A percentile compares a stretch with the other conserved stretches of the same genome.
phyloP scores from a whole-genome alignment of 2,888 invertebrate genomes.

The Agrotis exclamationis region DNA sequence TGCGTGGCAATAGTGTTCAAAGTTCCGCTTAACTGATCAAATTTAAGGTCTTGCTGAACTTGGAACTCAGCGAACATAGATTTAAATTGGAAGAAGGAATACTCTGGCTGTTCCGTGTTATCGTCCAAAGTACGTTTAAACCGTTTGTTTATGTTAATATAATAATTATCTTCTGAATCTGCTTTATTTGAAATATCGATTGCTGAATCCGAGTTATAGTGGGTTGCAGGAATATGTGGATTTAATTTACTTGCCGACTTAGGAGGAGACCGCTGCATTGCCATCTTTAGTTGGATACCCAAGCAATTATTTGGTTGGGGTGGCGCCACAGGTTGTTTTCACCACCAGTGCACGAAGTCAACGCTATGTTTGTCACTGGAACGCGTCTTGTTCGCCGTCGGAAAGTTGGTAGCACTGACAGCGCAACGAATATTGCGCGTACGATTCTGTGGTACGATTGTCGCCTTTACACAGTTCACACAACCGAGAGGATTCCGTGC shows the following conservation, averaged over 20 bases:
- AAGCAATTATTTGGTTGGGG: not conserved
- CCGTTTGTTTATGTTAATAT: not conserved
- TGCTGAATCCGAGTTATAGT: not conserved
- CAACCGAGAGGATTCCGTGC: too few relatives aligned
- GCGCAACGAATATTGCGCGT: not conserved
- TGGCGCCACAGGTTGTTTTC: not conserved
- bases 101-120: not conserved
- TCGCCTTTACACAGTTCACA: too few relatives aligned
- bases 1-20: not conserved
- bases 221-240: not conserved
- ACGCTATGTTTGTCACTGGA: not conserved
- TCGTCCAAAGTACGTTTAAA: not conserved
- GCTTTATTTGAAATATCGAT: not conserved
- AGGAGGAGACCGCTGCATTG: not conserved
- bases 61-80: not conserved
- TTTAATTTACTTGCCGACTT: not conserved
- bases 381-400: not conserved
- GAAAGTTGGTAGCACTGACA: slow-evolving; percentile 4
- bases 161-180: not conserved
- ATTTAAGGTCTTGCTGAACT: not conserved
- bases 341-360: not conserved
- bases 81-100: not conserved
- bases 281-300: not conserved
- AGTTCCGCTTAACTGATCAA: not conserved
- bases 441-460: too few relatives aligned